A percentile compares a stretch with the other conserved stretches of the same genome.
phyloP scores from a whole-genome alignment of 1,140 invertebrate genomes.

The Nixonia krombeini region DNA sequence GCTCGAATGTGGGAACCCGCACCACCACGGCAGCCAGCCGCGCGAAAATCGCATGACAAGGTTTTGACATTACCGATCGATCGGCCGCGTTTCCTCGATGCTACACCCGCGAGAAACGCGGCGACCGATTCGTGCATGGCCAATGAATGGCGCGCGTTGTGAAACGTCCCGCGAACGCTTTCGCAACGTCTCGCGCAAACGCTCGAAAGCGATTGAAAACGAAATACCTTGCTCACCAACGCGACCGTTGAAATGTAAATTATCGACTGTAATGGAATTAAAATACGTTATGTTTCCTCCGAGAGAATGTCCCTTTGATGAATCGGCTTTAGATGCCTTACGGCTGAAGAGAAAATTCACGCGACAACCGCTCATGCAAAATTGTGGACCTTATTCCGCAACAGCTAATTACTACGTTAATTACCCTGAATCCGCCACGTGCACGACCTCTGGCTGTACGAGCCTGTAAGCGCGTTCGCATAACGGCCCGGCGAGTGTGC shows the following conservation, averaged over 20 bases:
- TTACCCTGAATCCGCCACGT: conserved; percentile 51
- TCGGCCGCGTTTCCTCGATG: background rate
- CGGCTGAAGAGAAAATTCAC: background rate
- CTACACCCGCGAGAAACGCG: background rate
- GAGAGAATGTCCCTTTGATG: too few relatives aligned
- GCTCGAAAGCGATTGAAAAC: background rate
- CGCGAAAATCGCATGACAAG: conserved; percentile 10
- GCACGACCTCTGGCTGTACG: conserved; percentile 46
- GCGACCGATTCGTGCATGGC: too few relatives aligned
- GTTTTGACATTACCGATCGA: conserved; percentile 6
- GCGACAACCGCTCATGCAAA: too few relatives aligned
- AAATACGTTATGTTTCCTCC: too few relatives aligned
- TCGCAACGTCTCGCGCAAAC: too few relatives aligned
- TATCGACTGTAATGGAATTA: too few relatives aligned
- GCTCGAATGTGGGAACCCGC: conserved; percentile 24
- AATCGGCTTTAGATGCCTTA: too few relatives aligned
- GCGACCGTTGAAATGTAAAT: too few relatives aligned
- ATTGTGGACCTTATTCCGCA: conserved; percentile 42
- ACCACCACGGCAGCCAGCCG: too few relatives aligned
- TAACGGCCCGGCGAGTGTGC: conserved; percentile 48
- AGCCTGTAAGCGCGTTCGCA: conserved; percentile 43
- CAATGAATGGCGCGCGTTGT: too few relatives aligned
- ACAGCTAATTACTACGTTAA: conserved; percentile 50
- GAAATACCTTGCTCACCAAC: too few relatives aligned
- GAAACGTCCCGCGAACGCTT: too few relatives aligned